Conservation (phyloP, 2,797 vertebrate genomes). For the Chelon labrosus region DNA sequence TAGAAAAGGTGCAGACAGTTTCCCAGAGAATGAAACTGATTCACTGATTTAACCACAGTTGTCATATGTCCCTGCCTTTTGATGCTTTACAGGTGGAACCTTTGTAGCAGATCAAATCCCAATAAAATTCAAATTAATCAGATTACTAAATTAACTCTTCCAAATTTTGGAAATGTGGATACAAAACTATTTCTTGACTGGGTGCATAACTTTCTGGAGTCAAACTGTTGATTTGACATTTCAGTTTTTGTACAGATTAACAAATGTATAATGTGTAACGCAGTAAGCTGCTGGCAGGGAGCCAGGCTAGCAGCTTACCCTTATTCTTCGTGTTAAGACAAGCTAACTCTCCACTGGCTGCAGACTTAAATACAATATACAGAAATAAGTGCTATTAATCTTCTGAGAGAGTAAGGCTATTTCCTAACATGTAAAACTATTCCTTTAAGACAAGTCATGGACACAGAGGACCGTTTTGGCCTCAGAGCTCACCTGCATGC, state of each 20-base stretch:
- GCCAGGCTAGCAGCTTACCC: too few relatives aligned
- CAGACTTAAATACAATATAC: background rate
- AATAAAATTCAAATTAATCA: background rate
- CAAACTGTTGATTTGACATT: background rate
- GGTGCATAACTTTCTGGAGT: background rate
- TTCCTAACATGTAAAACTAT: background rate
- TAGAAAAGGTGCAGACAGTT: background rate
- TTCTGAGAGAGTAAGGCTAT: background rate
- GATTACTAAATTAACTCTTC: background rate
- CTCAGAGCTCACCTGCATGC: slow-evolving; percentile 92
- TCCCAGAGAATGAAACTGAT: too few relatives aligned
- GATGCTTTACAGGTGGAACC: background rate
- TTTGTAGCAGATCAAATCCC: background rate
- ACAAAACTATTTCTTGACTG: background rate
- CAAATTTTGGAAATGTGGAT: background rate
- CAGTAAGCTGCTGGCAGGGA: background rate
- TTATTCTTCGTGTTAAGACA: background rate
- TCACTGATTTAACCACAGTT: background rate
- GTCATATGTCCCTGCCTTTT: background rate
- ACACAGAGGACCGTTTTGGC: background rate
- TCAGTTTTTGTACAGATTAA: background rate
- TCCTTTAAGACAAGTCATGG: background rate
- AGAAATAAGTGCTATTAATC: background rate
- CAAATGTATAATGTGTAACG: background rate
- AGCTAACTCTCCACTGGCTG: background rate